Conservation (phyloP, 1,140 invertebrate genomes). For the Melipona quadrifasciata region DNA sequence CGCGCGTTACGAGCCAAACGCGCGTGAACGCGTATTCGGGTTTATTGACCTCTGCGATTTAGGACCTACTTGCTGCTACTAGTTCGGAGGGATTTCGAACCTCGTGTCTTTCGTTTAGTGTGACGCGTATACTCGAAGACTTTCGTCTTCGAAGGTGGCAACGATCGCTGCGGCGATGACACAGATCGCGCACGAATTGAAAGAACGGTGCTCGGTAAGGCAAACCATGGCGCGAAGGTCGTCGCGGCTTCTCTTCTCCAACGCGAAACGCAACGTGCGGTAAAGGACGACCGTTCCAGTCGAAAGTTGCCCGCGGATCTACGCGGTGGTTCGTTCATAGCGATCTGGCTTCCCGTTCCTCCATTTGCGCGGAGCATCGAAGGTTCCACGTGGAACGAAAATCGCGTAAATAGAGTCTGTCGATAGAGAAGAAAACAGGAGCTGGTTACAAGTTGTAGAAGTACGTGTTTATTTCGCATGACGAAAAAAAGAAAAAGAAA, state of each 20-base stretch:
- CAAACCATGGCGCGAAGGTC: slow-evolving; percentile 71
- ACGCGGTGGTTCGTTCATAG: slow-evolving; percentile 39
- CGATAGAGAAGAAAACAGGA: too few species aligned
- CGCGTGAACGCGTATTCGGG: not conserved
- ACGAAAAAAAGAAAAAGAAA: too few species aligned
- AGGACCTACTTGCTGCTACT: not conserved
- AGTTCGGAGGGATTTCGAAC: not conserved
- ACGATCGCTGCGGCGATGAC: slow-evolving; percentile 33
- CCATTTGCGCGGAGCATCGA: too few species aligned
- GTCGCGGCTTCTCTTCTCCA: slow-evolving; percentile 59
- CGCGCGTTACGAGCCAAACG: not conserved
- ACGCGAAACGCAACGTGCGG: slow-evolving; percentile 53
- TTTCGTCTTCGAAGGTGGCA: slow-evolving; percentile 15
- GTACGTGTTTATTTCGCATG: too few species aligned
- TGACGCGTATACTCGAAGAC: not conserved
- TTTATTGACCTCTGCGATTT: not conserved
- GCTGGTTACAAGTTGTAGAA: too few species aligned
- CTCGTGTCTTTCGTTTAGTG: too few species aligned
- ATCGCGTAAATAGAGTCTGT: too few species aligned
- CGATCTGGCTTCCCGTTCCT: not conserved
- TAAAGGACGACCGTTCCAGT: slow-evolving; percentile 62
- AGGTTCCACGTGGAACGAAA: too few species aligned
- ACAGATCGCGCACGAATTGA: slow-evolving; percentile 29
- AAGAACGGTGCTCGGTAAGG: slow-evolving; percentile 71
- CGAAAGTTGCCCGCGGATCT: slow-evolving; percentile 69